These are phyloP conservation scores for Cyclopterus lumpus DNA, from an alignment of 2,797 vertebrate genomes.

Conservation along the genomic window DNA sequence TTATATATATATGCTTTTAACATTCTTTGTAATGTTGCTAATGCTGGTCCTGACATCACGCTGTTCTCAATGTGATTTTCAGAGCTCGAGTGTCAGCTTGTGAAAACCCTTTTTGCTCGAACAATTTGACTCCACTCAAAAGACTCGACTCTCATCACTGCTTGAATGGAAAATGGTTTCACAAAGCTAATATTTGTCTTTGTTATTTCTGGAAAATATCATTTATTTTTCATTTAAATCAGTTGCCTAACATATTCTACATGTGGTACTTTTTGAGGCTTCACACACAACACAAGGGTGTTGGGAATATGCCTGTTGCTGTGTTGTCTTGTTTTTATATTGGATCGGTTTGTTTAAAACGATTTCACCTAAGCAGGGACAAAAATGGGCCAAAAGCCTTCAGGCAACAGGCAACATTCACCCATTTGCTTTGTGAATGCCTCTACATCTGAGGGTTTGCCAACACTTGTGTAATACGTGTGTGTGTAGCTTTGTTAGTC, in stretches of 20 bases:
- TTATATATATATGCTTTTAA: not conserved
- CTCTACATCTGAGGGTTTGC: constrained; percentile 19
- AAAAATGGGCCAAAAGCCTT: constrained; percentile 26
- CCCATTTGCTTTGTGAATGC: not conserved
- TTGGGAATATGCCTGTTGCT: constrained; percentile 2
- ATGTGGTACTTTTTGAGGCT: constrained; percentile 7
- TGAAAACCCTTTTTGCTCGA: not conserved
- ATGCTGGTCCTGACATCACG: not conserved
- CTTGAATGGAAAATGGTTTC: not conserved
- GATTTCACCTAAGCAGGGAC: constrained; percentile 33
- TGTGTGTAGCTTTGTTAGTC: constrained; percentile 1
- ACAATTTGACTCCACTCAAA: not conserved
- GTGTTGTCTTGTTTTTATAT: constrained; percentile 24
- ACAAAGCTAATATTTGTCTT: not conserved
- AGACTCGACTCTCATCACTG: not conserved
- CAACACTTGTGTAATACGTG: not conserved
- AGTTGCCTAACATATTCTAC: constrained; percentile 1
- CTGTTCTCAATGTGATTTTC: not conserved
- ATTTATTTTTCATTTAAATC: not conserved
- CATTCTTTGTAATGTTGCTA: not conserved
- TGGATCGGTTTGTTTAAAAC: constrained; percentile 5
- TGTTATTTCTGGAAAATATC: not conserved
- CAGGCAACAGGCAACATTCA: constrained; percentile 28
- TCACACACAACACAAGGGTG: constrained; percentile 5
- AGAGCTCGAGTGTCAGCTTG: not conserved